Evolutionary conservation across 1,140 invertebrate genomes (phyloP).

Genomic region (Bombus impatiens): DNA sequence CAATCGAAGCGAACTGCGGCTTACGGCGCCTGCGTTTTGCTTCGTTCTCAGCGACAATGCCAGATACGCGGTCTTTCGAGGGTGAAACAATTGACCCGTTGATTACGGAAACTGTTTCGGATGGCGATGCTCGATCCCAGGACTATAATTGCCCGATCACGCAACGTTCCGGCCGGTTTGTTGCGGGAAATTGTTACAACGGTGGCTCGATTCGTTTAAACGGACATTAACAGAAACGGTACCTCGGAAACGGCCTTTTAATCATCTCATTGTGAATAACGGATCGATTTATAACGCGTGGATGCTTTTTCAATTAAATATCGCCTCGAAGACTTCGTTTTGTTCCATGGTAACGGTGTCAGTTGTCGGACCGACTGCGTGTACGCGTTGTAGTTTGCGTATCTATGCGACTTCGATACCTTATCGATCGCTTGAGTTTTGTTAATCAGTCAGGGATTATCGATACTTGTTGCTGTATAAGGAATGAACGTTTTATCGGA

Average conservation of each 20-base stretch:
- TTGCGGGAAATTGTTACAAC: conserved; percentile 37
- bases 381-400: not conserved
- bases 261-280: conserved; percentile 54
- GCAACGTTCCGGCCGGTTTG: not conserved
- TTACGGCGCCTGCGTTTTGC: conserved; percentile 41
- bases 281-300: conserved; percentile 5
- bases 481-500: no score
- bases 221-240: conserved; percentile 46
- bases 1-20: conserved; percentile 44
- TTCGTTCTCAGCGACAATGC: not conserved
- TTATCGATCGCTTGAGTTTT: not conserved
- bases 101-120: conserved; percentile 55
- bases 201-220: conserved; percentile 40
- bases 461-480: no score
- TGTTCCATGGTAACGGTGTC: conserved; percentile 10
- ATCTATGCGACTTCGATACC: not conserved
- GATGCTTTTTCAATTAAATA: conserved; percentile 29
- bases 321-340: not conserved
- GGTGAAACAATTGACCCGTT: conserved; percentile 57
- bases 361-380: not conserved
- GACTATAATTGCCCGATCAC: conserved; percentile 60
- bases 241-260: conserved; percentile 21
- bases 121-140: not conserved
- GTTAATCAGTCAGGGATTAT: not conserved
- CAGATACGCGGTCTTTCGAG: not conserved